Base-by-base conservation (phyloP, 2,888 invertebrate species). In the Platycheirus albimanus region DNA sequence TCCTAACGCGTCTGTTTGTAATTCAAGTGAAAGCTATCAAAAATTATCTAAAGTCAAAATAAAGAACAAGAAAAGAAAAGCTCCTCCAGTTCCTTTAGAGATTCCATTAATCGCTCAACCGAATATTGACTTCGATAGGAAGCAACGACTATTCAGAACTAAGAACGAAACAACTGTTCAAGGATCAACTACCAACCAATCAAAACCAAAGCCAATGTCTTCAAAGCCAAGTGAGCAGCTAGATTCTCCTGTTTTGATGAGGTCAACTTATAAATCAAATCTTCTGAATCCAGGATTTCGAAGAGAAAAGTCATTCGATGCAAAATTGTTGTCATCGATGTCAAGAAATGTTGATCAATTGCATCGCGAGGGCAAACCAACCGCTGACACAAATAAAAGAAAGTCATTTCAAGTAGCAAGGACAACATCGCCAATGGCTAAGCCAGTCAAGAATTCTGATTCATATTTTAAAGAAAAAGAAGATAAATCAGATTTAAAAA, bases 31-130 rank as follows among this genome's bases (percentile, higher is more conserved):
- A 15, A 56, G 36, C 0, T 64, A 51, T 33, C 51, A 79, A 10
- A 86, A 86, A 45, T 51, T 86, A 0, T 83, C 85, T 0, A 87
- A 93, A 92, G 78, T 91, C 90, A 85, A 90, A 87, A 83, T 91
- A 89, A 90, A 93, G 93, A 86, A 86, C 72, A 94, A 94, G 87
- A 94, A 94, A 87, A 94, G 96, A 89, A 96, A 96, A 90, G 95
- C 95, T 88, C 96, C 96, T 2, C 85, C 87, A n/a, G 87, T 86
- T 1, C 88, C 87, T n/a, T 24, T 70, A 5, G 52, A 69, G 3
- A 8, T 11, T 1, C 15, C 15, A 15, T 15, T 30, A 13, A 10
- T 20, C 0, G 30, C 15, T 3, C 24, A 43, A 1, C 67, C 67
- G 15, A 47, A 11, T 10, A 51, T n/a, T 0, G 51, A 61, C 0